Evolutionary conservation across 1,140 invertebrate genomes (phyloP).

Genomic region (Meteorus sp.): DNA sequence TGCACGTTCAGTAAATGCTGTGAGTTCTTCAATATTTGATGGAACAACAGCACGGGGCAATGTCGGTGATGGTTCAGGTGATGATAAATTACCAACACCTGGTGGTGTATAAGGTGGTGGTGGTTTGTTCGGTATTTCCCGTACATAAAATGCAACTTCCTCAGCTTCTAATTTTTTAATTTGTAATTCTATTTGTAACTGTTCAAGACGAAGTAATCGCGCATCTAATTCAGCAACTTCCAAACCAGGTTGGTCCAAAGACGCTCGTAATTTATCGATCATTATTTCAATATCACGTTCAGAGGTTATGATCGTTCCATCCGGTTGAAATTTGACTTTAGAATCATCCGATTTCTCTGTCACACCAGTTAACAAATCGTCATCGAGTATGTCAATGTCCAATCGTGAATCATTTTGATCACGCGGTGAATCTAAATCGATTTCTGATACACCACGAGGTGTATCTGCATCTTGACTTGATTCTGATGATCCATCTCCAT

Average conservation of each 20-base stretch:
- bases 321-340: slow-evolving; percentile 41
- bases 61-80: slow-evolving; percentile 42
- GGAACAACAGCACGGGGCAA: slow-evolving; percentile 53
- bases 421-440: slow-evolving; percentile 49
- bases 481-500: slow-evolving; percentile 36
- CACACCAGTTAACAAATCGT: slow-evolving; percentile 39
- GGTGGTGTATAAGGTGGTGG: slow-evolving; percentile 72
- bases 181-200: slow-evolving; percentile 66
- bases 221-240: slow-evolving; percentile 55
- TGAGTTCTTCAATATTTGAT: slow-evolving; percentile 55
- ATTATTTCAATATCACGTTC: slow-evolving; percentile 54
- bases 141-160: slow-evolving; percentile 63
- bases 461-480: slow-evolving; percentile 47
- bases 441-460: slow-evolving; percentile 46
- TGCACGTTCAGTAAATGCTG: slow-evolving; percentile 54
- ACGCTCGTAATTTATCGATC: slow-evolving; percentile 55
- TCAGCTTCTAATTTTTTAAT: slow-evolving; percentile 65
- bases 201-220: slow-evolving; percentile 58
- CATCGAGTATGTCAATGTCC: slow-evolving; percentile 41
- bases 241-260: slow-evolving; percentile 52
- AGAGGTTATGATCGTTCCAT: slow-evolving; percentile 38
- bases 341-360: background rate
- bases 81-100: slow-evolving; percentile 38
- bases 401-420: slow-evolving; percentile 45
- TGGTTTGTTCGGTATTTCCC: slow-evolving; percentile 73